phyloP scores from a whole-genome alignment of 1,140 invertebrate species.

The Harpegnathos saltator region DNA sequence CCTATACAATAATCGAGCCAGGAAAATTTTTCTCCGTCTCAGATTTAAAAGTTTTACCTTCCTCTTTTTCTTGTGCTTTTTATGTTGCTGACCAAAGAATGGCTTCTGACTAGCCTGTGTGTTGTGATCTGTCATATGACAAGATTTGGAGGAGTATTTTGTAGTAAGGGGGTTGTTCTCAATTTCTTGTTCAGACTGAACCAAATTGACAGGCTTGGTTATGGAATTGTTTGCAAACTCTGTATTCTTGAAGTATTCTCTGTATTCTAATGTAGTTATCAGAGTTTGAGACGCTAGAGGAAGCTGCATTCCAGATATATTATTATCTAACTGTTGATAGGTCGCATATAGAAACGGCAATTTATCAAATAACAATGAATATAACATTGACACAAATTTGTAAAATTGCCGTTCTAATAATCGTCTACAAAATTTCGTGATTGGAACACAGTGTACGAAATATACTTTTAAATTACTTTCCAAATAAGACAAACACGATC shows the following conservation, averaged over 20 bases:
- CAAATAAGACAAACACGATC: slow-evolving; percentile 15
- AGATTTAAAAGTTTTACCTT: slow-evolving; percentile 80
- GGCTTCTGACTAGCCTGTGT: slow-evolving; percentile 80
- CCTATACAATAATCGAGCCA: slow-evolving; percentile 70
- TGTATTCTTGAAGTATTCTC: slow-evolving; percentile 77
- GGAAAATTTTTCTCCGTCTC: slow-evolving; percentile 71
- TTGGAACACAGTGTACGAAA: slow-evolving; percentile 58
- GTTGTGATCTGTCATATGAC: slow-evolving; percentile 79
- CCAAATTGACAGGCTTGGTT: slow-evolving; percentile 75
- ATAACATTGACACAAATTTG: slow-evolving; percentile 42
- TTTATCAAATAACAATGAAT: slow-evolving; percentile 58
- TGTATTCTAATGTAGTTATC: slow-evolving; percentile 80
- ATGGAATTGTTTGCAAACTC: slow-evolving; percentile 80
- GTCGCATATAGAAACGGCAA: slow-evolving; percentile 58
- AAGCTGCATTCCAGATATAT: slow-evolving; percentile 77
- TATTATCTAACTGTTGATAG: slow-evolving; percentile 63
- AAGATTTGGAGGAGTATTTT: slow-evolving; percentile 80
- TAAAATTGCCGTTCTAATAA: slow-evolving; percentile 67
- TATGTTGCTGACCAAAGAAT: slow-evolving; percentile 80
- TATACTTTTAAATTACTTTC: slow-evolving; percentile 8
- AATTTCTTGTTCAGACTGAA: slow-evolving; percentile 78
- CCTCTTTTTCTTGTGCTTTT: slow-evolving; percentile 84
- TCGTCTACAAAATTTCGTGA: slow-evolving; percentile 27
- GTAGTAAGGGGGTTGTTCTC: slow-evolving; percentile 78
- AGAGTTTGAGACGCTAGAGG: slow-evolving; percentile 76